A percentile compares a stretch with the other conserved stretches of the same genome.
phyloP scores from a whole-genome alignment of 2,113 vertebrate species.

The Perca flavescens region DNA sequence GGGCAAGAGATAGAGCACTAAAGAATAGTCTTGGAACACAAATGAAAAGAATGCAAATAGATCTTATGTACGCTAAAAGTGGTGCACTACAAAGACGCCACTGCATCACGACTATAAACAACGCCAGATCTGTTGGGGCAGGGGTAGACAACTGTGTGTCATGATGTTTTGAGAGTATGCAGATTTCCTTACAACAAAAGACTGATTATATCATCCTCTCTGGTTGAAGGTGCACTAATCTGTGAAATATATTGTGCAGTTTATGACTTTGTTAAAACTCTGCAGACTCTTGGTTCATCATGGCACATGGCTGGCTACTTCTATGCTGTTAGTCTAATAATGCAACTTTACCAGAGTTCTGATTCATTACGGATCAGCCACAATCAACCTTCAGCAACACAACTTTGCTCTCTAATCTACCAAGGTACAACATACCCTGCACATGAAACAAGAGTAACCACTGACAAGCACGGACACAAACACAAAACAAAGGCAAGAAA shows the following conservation, averaged over 20 bases:
- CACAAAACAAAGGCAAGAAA: conserved; percentile 31
- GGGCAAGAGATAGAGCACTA: background rate
- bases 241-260: background rate
- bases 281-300: conserved; percentile 20
- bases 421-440: background rate
- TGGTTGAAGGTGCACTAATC: background rate
- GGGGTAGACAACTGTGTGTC: conserved; percentile 15
- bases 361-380: background rate
- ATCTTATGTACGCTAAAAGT: conserved; percentile 23
- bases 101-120: conserved; percentile 22
- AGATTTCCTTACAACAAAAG: conserved; percentile 38
- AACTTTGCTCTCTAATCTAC: conserved; percentile 12
- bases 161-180: conserved; percentile 33
- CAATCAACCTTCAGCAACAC: background rate
- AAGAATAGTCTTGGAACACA: conserved; percentile 32
- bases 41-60: conserved; percentile 32
- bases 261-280: conserved; percentile 3
- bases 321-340: background rate
- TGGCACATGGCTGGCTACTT: background rate
- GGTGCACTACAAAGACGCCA: conserved; percentile 11
- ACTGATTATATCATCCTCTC: conserved; percentile 24
- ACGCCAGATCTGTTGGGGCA: conserved; percentile 12
- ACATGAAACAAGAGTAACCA: conserved; percentile 3
- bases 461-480: conserved; percentile 17
- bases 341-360: background rate